phyloP scores from a whole-genome alignment of 2,888 invertebrate species.

The Cerastis rubricosa region DNA sequence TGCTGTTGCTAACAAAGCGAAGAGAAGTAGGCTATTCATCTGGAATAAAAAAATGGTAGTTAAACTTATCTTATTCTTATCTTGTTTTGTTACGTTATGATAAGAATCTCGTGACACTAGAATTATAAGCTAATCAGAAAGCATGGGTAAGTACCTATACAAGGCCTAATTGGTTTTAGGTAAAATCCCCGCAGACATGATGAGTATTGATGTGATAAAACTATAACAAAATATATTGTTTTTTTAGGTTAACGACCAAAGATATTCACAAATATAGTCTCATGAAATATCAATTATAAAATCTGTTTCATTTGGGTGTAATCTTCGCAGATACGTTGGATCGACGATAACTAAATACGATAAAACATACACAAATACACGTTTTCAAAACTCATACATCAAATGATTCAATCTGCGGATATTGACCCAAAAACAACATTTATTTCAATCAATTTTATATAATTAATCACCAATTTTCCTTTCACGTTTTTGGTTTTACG shows the following conservation, averaged over 20 bases:
- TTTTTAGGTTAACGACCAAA: neutral
- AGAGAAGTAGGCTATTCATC: conserved; percentile 36
- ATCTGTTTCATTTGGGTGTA: neutral
- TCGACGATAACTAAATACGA: neutral
- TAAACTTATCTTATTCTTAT: neutral
- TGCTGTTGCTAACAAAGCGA: conserved; percentile 22
- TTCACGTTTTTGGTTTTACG: too few species aligned
- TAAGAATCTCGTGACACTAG: neutral
- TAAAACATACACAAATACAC: neutral
- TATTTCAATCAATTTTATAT: too few species aligned
- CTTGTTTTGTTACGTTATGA: neutral
- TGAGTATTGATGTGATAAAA: neutral
- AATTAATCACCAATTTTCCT: too few species aligned
- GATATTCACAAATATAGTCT: neutral
- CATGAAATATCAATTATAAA: neutral
- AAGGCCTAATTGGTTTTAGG: neutral
- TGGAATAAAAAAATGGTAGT: conserved; percentile 10
- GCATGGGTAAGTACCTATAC: neutral
- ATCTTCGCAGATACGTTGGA: neutral
- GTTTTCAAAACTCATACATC: neutral
- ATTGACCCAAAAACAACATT: neutral
- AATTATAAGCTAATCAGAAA: neutral
- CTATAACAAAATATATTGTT: neutral
- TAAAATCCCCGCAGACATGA: neutral
- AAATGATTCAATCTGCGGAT: neutral